phyloP scores from a whole-genome alignment of 2,113 vertebrate genomes.

The Amphiprion ocellaris region DNA sequence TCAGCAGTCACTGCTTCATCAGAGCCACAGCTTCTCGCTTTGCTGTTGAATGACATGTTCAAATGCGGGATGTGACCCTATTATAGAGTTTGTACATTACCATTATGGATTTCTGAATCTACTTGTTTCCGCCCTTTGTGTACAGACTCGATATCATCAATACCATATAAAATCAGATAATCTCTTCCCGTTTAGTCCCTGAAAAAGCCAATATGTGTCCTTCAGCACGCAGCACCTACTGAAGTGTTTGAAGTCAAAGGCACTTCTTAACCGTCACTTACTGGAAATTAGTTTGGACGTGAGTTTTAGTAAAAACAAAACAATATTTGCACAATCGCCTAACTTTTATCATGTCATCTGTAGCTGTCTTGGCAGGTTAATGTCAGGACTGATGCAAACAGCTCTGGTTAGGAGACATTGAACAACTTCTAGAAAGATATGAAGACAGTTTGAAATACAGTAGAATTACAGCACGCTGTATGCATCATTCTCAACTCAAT shows the following conservation, averaged over 20 bases:
- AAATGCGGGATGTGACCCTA: constrained; percentile 6
- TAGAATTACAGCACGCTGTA: too few species aligned
- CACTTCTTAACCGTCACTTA: not conserved
- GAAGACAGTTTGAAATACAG: too few species aligned
- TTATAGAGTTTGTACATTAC: constrained; percentile 2
- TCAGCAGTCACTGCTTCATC: not conserved
- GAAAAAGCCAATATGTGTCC: constrained; percentile 30
- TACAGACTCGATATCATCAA: constrained; percentile 15
- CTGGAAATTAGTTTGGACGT: not conserved
- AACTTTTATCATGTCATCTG: not conserved
- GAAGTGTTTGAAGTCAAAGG: not conserved
- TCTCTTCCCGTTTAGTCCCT: not conserved
- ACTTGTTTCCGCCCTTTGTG: constrained; percentile 15
- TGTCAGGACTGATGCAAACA: too few species aligned
- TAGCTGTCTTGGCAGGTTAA: not conserved
- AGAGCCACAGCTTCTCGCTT: not conserved
- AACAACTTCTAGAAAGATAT: too few species aligned
- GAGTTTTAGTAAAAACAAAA: not conserved
- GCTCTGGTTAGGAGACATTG: too few species aligned
- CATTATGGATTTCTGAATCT: constrained; percentile 40
- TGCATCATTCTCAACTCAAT: too few species aligned
- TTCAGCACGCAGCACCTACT: constrained; percentile 5
- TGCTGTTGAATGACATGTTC: not conserved
- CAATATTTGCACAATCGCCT: not conserved
- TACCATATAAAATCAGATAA: constrained; percentile 29